phyloP scores from a whole-genome alignment of 2,888 invertebrate species.

The Heliconius charithonia region DNA sequence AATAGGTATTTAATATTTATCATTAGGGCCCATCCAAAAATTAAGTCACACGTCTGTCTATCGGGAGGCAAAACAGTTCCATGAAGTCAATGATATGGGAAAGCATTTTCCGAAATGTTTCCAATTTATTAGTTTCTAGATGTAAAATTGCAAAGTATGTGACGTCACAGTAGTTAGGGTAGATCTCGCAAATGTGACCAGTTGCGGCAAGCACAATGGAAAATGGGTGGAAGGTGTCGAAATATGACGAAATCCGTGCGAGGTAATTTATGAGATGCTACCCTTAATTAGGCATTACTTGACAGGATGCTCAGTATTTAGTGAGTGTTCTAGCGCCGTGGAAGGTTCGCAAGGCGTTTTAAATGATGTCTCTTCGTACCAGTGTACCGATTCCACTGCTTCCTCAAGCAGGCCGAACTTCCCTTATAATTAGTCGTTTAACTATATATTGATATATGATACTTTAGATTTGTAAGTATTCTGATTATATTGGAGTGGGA shows the following conservation, averaged over 20 bases:
- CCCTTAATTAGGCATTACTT: slow-evolving; percentile 35
- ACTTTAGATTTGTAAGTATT: slow-evolving; percentile 17
- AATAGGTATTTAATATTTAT: slow-evolving; percentile 32
- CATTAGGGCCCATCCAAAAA: slow-evolving; percentile 13
- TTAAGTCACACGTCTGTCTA: neutral
- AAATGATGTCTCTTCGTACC: neutral
- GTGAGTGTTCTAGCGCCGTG: slow-evolving; percentile 42
- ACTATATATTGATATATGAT: slow-evolving; percentile 14
- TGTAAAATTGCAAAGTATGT: too few species aligned
- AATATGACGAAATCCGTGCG: neutral
- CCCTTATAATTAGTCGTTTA: slow-evolving; percentile 5
- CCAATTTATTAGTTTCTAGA: too few species aligned
- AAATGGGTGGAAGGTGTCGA: too few species aligned
- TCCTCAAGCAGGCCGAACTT: neutral
- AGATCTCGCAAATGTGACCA: neutral
- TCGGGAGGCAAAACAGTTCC: too few species aligned
- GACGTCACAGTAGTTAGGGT: too few species aligned
- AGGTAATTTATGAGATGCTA: neutral
- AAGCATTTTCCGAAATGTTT: too few species aligned
- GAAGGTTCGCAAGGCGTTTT: slow-evolving; percentile 32
- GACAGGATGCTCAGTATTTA: slow-evolving; percentile 36
- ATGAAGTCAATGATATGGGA: too few species aligned
- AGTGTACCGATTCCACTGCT: neutral
- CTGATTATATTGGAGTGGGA: slow-evolving; percentile 3
- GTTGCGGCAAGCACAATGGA: neutral